A percentile compares a stretch with the other conserved stretches of the same genome.
Evolutionary conservation across 2,113 vertebrate species (phyloP).

Genomic region (Pteruthius melanotis): DNA sequence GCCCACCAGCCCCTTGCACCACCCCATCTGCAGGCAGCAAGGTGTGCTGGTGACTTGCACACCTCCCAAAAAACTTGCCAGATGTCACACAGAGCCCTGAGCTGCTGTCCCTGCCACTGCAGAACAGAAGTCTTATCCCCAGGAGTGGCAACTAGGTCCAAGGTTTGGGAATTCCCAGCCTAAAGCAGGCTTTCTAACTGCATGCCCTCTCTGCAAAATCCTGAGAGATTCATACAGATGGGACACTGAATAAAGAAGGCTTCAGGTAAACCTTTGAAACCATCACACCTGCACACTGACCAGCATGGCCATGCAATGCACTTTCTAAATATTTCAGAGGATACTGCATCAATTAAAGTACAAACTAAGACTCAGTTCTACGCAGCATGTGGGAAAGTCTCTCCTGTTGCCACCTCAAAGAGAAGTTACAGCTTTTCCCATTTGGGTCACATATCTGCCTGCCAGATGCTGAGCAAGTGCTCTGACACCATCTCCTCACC

Average conservation of each 20-base stretch:
- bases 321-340: background rate
- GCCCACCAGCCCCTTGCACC: background rate
- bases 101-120: background rate
- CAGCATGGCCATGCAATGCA: fast-evolving
- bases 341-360: background rate
- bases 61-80: background rate
- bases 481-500: background rate
- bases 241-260: background rate
- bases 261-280: background rate
- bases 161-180: background rate
- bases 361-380: background rate
- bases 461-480: background rate
- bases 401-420: background rate
- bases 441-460: background rate
- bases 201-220: background rate
- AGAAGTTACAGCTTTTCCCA: background rate
- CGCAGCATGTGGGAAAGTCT: fast-evolving
- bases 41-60: background rate
- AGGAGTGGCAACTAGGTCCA: background rate
- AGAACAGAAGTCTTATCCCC: background rate
- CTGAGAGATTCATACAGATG: fast-evolving
- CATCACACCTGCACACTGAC: background rate
- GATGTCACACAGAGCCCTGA: background rate
- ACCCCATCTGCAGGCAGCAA: fast-evolving
- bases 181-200: background rate